Percentiles rank a stretch among this genome's conserved stretches.
Conservation (phyloP, 2,888 invertebrate genomes). For the Parthenolecanium corni region DNA sequence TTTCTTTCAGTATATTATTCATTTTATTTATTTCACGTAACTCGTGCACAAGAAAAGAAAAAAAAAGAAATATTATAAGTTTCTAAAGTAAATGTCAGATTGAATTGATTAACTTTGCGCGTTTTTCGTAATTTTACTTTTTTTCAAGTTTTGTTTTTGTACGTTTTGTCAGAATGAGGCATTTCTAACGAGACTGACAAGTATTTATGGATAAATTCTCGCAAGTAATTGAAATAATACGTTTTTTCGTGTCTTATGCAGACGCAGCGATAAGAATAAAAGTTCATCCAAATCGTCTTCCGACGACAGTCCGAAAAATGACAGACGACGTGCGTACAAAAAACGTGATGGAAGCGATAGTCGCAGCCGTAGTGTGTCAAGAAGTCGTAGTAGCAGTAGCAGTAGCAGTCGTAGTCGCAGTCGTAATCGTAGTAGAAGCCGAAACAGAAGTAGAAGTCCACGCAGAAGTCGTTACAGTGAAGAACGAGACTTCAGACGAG, state of each 20-base stretch:
- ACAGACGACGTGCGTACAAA: background rate
- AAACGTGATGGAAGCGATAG: background rate
- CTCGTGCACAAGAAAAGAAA: background rate
- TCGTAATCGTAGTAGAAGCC: background rate
- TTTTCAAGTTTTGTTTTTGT: too few species aligned
- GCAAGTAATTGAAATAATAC: too few species aligned
- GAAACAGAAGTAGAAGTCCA: background rate
- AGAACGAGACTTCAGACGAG: slow-evolving; percentile 1
- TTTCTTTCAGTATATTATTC: too few species aligned
- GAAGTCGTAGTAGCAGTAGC: slow-evolving; percentile 12
- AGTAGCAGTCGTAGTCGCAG: slow-evolving; percentile 11
- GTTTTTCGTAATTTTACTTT: too few species aligned
- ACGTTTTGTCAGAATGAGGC: too few species aligned
- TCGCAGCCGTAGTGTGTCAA: too few species aligned
- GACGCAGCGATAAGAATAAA: background rate
- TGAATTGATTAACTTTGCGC: too few species aligned
- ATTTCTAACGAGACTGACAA: too few species aligned
- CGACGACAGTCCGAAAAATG: background rate
- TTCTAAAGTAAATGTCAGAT: too few species aligned
- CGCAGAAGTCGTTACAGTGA: slow-evolving; percentile 10
- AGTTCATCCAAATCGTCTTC: background rate
- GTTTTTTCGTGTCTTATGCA: too few species aligned
- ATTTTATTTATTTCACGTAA: background rate
- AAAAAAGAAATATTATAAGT: too few species aligned
- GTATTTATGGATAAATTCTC: too few species aligned